Evolutionary conservation across 2,888 invertebrate species (phyloP), one percentile per base, ranked within the genome.

Genomic region (Idaea dimidiata): DNA sequence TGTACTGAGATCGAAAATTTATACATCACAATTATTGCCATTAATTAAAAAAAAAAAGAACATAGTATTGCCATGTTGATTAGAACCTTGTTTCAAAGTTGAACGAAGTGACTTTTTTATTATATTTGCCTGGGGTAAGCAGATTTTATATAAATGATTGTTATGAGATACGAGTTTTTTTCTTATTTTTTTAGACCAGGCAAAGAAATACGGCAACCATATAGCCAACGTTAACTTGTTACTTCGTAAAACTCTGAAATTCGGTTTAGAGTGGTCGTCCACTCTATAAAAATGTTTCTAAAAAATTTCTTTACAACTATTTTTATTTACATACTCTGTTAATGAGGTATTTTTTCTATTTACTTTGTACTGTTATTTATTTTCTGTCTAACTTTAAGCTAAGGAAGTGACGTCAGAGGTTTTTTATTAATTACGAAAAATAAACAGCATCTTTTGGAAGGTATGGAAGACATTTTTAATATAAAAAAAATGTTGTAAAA

Each of bases 251-350:
- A 43, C 2, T 8, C 6, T 14, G 43, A 43, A 43, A 43, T 14
- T 10, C 0, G 43, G 43, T 43, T 43, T 8, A 43, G 43, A 78
- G 84, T 84, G 86, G 81, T 84, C 76, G 73, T 78, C 83, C 84
- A 79, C 72, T 81, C 72, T 84, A 80, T 81, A 84, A 82, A 88
- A 88, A 81, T 80, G 70, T 74, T 69, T 79, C 78, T 79, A 81
- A 81, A 82, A 79, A 62, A 67, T 76, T 82, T 81, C 84, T 81
- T 17, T 76, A 77, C 69, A 76, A 72, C 64, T 74, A 72, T 78
- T 73, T n/a, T 24, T 89, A 88, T 88, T 81, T 88, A 91, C 86
- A 90, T 90, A 90, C 89, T 83, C 88, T 89, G 90, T 88, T 77
- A 73, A 70, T 91, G 91, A 91, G 91, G 91, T 91, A 91, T 83